These are phyloP conservation scores for Chloroclystis v-ata DNA, from an alignment of 2,888 invertebrate species.

Conservation along the genomic window DNA sequence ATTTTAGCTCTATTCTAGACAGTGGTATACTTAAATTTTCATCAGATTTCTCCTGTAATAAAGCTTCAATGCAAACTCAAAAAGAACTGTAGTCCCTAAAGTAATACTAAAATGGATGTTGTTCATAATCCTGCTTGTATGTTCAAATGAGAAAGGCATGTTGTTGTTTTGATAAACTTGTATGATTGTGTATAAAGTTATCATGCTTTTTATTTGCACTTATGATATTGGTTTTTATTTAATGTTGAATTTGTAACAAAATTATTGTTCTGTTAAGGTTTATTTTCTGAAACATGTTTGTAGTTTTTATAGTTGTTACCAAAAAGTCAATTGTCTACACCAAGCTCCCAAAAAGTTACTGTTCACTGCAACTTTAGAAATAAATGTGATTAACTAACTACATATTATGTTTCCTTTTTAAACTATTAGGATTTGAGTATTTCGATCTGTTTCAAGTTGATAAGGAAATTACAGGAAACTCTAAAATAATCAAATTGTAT, in stretches of 20 bases:
- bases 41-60: too few relatives aligned
- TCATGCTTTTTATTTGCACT: slow-evolving; percentile 41
- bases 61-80: too few relatives aligned
- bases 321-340: slow-evolving; percentile 61
- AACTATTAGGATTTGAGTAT: too few relatives aligned
- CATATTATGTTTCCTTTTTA: slow-evolving; percentile 21
- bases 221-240: slow-evolving; percentile 39
- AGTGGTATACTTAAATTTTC: slow-evolving; percentile 35
- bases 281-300: slow-evolving; percentile 42
- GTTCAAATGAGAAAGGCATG: slow-evolving; percentile 38
- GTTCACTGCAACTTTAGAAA: slow-evolving; percentile 67
- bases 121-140: slow-evolving; percentile 34
- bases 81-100: too few relatives aligned
- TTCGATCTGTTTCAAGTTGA: too few relatives aligned
- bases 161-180: slow-evolving; percentile 41
- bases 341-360: slow-evolving; percentile 43
- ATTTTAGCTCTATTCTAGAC: slow-evolving; percentile 53
- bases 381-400: slow-evolving; percentile 66
- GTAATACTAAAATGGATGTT: slow-evolving; percentile 20
- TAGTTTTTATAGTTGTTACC: slow-evolving; percentile 59
- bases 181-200: slow-evolving; percentile 26
- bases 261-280: slow-evolving; percentile 51
- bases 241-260: slow-evolving; percentile 45
- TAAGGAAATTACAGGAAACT: too few relatives aligned
- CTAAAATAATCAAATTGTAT: too few relatives aligned